Evolutionary conservation across 1,140 invertebrate species (phyloP).

Genomic region (Archivesica marissinica): DNA sequence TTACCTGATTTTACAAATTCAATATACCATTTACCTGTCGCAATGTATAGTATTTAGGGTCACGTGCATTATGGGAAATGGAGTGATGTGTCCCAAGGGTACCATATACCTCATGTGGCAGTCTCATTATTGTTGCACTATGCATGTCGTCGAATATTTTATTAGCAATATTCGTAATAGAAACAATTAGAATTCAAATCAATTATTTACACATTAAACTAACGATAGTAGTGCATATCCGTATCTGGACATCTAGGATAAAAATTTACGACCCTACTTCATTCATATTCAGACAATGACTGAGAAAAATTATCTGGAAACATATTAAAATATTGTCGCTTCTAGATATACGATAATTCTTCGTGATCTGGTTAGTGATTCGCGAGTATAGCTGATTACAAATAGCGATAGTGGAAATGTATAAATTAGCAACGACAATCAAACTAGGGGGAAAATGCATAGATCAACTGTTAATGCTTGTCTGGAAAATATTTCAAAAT

Average conservation of each 20-base stretch:
- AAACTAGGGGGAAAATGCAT: neutral
- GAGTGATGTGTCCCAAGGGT: constrained; percentile 20
- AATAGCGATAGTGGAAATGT: neutral
- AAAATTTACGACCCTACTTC: constrained; percentile 41
- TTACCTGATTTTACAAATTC: neutral
- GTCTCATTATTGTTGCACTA: neutral
- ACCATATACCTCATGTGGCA: neutral
- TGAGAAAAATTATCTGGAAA: constrained; percentile 37
- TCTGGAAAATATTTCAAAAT: neutral
- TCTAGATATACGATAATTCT: constrained; percentile 13
- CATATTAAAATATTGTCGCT: constrained; percentile 4
- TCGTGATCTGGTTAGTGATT: neutral
- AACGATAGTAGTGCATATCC: neutral
- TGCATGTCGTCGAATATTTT: constrained; percentile 57
- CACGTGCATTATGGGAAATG: neutral
- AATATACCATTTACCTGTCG: neutral
- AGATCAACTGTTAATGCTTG: neutral
- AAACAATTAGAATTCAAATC: constrained; percentile 58
- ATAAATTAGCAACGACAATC: neutral
- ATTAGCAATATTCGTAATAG: neutral
- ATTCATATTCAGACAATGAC: constrained; percentile 48
- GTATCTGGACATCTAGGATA: constrained; percentile 40
- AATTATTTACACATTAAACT: constrained; percentile 60
- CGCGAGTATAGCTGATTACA: neutral
- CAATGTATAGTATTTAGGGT: neutral